Base-by-base conservation (phyloP, 2,797 vertebrate genomes). In the Acrossocheilus fasciatus region DNA sequence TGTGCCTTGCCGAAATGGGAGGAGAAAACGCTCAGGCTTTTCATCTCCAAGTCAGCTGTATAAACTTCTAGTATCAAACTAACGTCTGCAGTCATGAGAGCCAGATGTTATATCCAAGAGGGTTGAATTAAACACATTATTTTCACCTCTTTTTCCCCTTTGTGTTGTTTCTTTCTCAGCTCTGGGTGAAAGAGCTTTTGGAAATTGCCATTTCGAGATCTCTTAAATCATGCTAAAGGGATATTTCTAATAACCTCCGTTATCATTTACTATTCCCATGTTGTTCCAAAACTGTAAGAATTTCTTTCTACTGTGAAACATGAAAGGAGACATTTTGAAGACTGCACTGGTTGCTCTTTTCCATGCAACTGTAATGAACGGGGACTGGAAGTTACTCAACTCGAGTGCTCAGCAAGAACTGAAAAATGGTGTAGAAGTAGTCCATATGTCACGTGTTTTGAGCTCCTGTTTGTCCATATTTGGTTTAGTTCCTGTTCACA, bases 21-120 rank as follows among this genome's bases (percentile, higher is more conserved):
- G 81, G 68, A 84, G 54, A 74, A 59, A 82, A 88, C 64, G 87
- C 87, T 62, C 72, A 82, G 79, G 81, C 62, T 50, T 68, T 85
- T 90, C 82, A 78, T 87, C 52, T 74, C 64, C 81, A 54, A 83
- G 85, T 93, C 93, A 94, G 94, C 94, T 94, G 93, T 91, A 62
- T 91, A 93, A 94, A 95, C 93, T 90, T 93, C 90, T 92, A 93
- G 87, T 90, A 89, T 92, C 87, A 79, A 91, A 75, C 89, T 72
- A 81, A 88, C 85, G 57, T 91, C 91, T 91, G 89, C 89, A 90
- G 90, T 90, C 92, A 87, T 92, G 90, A 92, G 73, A 76, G 47
- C 73, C 73, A 76, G 73, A 76, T 50, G 73, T 30, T 76, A 30
- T 26, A 50, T 50, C 26, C 45, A 50, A 76, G 17, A 87, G 62